These are phyloP conservation scores for Prinia subflava DNA, from an alignment of 2,113 vertebrate genomes.

Conservation along the genomic window DNA sequence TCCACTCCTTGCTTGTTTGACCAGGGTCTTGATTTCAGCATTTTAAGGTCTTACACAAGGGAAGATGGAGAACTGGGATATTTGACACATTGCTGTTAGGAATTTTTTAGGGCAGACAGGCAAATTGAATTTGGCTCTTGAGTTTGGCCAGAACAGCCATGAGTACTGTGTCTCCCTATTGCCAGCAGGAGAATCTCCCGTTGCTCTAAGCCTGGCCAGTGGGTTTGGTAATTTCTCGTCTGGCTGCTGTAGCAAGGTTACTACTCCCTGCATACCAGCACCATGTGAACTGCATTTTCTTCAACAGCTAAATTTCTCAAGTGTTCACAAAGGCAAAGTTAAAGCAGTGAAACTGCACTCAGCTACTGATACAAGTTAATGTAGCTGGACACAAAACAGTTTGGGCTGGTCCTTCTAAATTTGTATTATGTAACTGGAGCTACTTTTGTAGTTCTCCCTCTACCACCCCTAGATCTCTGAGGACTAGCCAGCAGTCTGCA, in stretches of 20 bases:
- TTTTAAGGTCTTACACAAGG: neutral
- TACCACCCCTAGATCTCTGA: neutral
- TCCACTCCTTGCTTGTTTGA: neutral
- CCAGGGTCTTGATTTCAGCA: neutral
- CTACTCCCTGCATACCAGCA: neutral
- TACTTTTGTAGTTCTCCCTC: neutral
- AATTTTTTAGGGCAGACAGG: neutral
- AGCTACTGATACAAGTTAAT: neutral
- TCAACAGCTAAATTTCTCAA: neutral
- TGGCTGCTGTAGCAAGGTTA: neutral
- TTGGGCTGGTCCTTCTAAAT: neutral
- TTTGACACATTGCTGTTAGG: neutral
- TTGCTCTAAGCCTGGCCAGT: neutral
- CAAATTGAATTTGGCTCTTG: neutral
- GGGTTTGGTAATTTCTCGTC: neutral
- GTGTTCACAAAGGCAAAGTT: neutral
- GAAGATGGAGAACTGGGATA: neutral
- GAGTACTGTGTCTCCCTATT: rapidly evolving
- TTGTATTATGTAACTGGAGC: neutral
- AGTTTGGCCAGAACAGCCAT: neutral
- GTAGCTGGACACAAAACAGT: neutral
- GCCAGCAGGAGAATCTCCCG: neutral
- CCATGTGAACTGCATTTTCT: neutral
- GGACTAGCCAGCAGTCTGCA: neutral
- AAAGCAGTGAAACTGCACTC: neutral